phyloP scores from a whole-genome alignment of 2,113 vertebrate species.

The Cinclus cinclus region DNA sequence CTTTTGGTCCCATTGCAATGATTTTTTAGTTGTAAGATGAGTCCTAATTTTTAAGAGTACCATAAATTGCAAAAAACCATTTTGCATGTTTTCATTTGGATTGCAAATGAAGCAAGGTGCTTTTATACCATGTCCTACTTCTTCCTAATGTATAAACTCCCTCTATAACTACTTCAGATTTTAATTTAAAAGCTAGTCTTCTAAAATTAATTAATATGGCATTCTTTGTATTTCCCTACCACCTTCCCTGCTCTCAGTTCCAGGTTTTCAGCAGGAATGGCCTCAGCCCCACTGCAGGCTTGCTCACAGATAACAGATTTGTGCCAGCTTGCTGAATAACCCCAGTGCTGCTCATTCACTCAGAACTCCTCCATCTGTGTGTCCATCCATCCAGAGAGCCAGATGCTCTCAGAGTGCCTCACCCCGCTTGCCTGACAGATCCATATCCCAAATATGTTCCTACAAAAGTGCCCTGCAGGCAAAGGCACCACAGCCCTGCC shows the following conservation, averaged over 20 bases:
- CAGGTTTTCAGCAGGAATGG: constrained; percentile 44
- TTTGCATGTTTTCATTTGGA: neutral
- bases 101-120: neutral
- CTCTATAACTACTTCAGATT: neutral
- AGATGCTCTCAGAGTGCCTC: constrained; percentile 57
- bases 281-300: constrained; percentile 8
- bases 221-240: neutral
- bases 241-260: neutral
- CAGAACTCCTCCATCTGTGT: constrained; percentile 69
- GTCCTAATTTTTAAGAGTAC: neutral
- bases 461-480: neutral
- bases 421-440: neutral
- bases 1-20: neutral
- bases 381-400: constrained; percentile 53
- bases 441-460: constrained; percentile 17
- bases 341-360: constrained; percentile 61
- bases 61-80: neutral
- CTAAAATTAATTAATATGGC: neutral
- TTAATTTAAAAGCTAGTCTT: constrained; percentile 1
- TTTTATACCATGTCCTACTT: neutral
- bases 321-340: constrained; percentile 36
- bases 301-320: neutral
- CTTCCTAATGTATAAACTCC: neutral
- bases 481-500: neutral
- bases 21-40: neutral